Evolutionary conservation across 2,113 vertebrate species (phyloP).

Genomic region (Cranoglanis bouderius): DNA sequence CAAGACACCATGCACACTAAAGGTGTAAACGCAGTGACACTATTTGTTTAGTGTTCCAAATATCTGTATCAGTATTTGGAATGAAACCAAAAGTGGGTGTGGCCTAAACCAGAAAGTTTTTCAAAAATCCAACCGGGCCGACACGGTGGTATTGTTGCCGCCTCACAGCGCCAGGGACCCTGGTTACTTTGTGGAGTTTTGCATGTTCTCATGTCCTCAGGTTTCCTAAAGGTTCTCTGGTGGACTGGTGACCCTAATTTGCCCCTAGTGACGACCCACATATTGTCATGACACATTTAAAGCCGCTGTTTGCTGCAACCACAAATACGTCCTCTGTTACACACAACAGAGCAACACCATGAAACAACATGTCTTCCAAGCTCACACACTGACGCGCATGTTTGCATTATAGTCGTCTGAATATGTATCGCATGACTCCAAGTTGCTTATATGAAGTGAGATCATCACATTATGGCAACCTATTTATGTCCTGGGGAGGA

Average conservation of each 20-base stretch:
- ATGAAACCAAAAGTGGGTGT: neutral
- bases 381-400: neutral
- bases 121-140: neutral
- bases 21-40: neutral
- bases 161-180: neutral
- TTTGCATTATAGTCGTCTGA: neutral
- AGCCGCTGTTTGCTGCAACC: neutral
- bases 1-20: neutral
- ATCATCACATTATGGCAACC: too few relatives aligned
- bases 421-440: neutral
- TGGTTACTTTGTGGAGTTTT: neutral
- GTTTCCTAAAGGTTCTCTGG: neutral
- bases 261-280: neutral
- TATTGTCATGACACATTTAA: neutral
- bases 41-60: neutral
- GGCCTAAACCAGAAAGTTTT: neutral
- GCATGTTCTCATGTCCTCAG: neutral
- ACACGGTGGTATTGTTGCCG: neutral
- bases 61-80: neutral
- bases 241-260: neutral
- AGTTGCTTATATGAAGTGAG: too few relatives aligned
- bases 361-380: neutral
- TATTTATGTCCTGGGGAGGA: too few relatives aligned
- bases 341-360: neutral
- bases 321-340: neutral